Base-by-base conservation (phyloP, 2,888 invertebrate genomes). In the Tanytarsus gracilentus region DNA sequence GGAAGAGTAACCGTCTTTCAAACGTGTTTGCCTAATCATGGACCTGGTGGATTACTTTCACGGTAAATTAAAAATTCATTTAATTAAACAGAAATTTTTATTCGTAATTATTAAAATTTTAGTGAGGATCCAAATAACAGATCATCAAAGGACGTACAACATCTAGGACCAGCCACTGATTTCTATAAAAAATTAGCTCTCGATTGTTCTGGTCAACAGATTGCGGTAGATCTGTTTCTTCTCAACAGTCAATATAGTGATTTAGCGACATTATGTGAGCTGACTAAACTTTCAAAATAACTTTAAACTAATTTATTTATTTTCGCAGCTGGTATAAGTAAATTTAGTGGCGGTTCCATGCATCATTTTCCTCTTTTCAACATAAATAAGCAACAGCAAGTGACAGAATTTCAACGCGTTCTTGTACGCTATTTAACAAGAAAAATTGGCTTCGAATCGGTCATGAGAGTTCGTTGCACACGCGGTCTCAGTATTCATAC, bases 401-500 rank as follows among this genome's bases (percentile, higher is more conserved):
- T 84, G 6, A 86, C 87, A 61, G 80, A 82, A 61, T 85, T 97
- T 63, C 83, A 84, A 63, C 77, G 83, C 61, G 84, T 85, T 72
- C 76, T 99, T 26, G 80, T 84, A 39, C 78, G 99, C 11, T 99
- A 99, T 76, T 78, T 99, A 61, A 89, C 90, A 0, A 79, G 99
- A 65, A 98, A 98, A 78, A 93, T 99, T 64, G 99, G 99, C 50
- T 97, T 99, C 72, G 99, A 99, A 72, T 94, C 99, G 4, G 99
- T 99, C 21, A 94, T 99, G 93, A 79, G 99, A 66, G 87, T 99
- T 65, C 80, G 98, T 5, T 97, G 96, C 70, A 93, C 96, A 1
- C 83, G 86, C 69, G 97, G 98, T 14, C 77, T 99, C 61, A 81
- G 91, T 25, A 92, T 99, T 67, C 96, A 98, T 75, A 94, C 96